Percentiles rank a stretch among this genome's conserved stretches.
Conservation (phyloP, 2,113 vertebrate species). For the Heterotilapia buettikoferi region DNA sequence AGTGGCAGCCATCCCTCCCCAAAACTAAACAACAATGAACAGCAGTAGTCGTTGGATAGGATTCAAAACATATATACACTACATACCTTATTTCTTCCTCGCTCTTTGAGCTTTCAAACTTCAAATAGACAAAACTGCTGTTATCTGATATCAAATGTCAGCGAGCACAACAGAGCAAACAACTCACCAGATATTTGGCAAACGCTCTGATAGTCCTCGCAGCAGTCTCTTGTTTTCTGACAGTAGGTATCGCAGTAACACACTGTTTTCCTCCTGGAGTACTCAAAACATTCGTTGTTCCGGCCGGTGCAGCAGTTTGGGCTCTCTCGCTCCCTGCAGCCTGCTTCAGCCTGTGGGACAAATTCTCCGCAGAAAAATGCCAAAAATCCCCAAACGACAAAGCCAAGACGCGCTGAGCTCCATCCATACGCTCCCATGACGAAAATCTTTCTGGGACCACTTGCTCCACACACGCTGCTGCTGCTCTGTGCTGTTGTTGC, state of each 20-base stretch:
- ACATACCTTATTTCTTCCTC: fast-evolving
- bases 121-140: not conserved
- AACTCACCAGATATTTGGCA: slow-evolving; percentile 80
- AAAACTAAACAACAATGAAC: not conserved
- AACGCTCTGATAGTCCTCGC: slow-evolving; percentile 73
- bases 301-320: slow-evolving; percentile 79
- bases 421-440: slow-evolving; percentile 52
- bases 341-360: slow-evolving; percentile 44
- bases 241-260: slow-evolving; percentile 87
- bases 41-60: not conserved
- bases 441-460: not conserved
- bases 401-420: slow-evolving; percentile 24
- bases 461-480: not conserved
- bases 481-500: not conserved
- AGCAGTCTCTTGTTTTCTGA: slow-evolving; percentile 80
- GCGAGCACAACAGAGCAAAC: not conserved
- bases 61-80: not conserved
- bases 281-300: slow-evolving; percentile 77
- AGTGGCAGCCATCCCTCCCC: slow-evolving; percentile 18
- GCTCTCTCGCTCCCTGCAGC: slow-evolving; percentile 68
- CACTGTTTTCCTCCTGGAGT: slow-evolving; percentile 35
- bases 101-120: not conserved
- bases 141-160: not conserved
- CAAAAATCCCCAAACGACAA: slow-evolving; percentile 42
- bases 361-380: slow-evolving; percentile 46